Evolutionary conservation across 2,113 vertebrate genomes (phyloP), one percentile per base, ranked within the genome.

Genomic region (Sigmodon hispidus): DNA sequence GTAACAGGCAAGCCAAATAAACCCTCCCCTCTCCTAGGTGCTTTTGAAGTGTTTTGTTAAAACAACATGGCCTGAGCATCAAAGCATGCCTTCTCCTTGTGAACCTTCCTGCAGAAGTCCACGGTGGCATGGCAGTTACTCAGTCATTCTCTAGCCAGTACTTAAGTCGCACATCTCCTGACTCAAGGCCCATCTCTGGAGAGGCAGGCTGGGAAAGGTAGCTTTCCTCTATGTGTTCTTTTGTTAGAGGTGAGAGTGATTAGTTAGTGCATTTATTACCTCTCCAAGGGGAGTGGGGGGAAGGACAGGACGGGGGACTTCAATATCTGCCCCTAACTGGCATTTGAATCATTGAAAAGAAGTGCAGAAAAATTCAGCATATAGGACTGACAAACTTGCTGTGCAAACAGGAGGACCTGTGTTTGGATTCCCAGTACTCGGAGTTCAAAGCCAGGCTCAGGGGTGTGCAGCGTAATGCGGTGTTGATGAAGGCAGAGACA

Each of bases 11-110:
- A 40, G 70, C 8, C 70, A 72, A 72, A 72, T 4, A 4, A 40
- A 72, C 69, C 36, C 67, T 86, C 8, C 19, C 67, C 34, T n/a
- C 67, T 36, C 34, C 16, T 1, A 17, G 31, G 0, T 69, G 67
- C 67, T 36, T 69, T n/a, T 69, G 67, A 16, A 70, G 36, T 67
- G 65, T 67, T 67, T 31, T 67, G 29, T 70, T 16, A 21, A 6
- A 17, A 21, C 69, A 2, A 22, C 21, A 72, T 61, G 45, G 43
- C 29, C n/a, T 61, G 24, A 10, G 61, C 34, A 40, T 69, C 45
- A 4, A 15, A 1, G 0, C n/a, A n/a, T 8, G n/a, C 29, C 57
- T 81, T n/a, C 45, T 79, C 19, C 0, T n/a, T 4, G 13, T 17
- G 43, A 31, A 15, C 19, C 75, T 63, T 29, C 55, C 63, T 43